Base-by-base conservation (phyloP, 2,888 invertebrate species). In the Homarus gammarus region DNA sequence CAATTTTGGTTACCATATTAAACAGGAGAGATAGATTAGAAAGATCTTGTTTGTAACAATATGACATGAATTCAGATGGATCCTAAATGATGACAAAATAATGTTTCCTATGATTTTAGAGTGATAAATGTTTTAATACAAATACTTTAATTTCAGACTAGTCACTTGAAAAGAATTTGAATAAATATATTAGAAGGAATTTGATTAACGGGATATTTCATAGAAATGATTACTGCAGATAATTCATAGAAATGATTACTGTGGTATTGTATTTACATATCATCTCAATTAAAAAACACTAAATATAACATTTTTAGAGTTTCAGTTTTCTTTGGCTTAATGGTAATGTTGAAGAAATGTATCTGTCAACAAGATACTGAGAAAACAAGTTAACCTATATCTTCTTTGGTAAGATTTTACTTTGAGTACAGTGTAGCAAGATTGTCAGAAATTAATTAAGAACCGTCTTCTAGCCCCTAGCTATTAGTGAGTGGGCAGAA, bases 381-480 rank as follows among this genome's bases (percentile, higher is more conserved):
- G 5, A 33, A 10, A 72, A 22, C 6, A 72, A 15, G 5, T 36
- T 36, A 22, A 15, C 22, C 36, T n/a, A 72, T 15, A 72, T 72
- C 36, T 70, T 36, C 12, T 72, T 38, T 72, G 40, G 36, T 36
- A 72, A 27, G 40, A 36, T 77, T 49, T 77, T 22, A 44, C 15
- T 49, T 15, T 77, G 22, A 77, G 27, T 22, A 51, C 49, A 51
- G 8, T 82, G 40, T n/a, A 68, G 40, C 61, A 82, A 40, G 82
- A 82, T 82, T 82, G 75, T 75, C 75, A 75, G 27, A 44, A 12
- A 18, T 40, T n/a, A 44, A 18, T 40, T 6, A 33, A 44, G 44
- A 15, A 27, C 44, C 75, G 61, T 40, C 68, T 36, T 6, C 31
- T n/a, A 40, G 8, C 36, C 79, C 31, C 22, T 49, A 2, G 49